Percentiles rank a stretch among this genome's conserved stretches.
phyloP scores from a whole-genome alignment of 2,888 invertebrate genomes.

The Psylliodes chrysocephalus region DNA sequence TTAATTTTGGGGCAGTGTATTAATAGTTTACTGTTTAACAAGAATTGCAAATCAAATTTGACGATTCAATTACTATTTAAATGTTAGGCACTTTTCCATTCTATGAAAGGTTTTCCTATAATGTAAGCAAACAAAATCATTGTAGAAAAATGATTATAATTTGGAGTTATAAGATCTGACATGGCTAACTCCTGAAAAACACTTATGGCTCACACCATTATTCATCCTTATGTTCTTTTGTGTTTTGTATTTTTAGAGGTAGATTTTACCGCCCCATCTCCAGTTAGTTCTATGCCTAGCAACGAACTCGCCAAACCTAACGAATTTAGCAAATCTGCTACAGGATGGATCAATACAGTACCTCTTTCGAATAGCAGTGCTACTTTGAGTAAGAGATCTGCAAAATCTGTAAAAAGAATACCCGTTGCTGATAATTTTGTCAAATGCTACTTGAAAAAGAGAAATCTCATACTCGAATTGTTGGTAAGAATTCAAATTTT shows the following conservation, averaged over 20 bases:
- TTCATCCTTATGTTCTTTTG: too few species aligned
- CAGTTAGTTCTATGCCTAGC: constrained; percentile 58
- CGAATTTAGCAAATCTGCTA: constrained; percentile 70
- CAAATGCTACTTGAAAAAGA: constrained; percentile 93
- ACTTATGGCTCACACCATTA: too few species aligned
- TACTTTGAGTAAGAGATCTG: constrained; percentile 78
- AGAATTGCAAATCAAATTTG: too few species aligned
- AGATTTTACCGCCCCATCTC: constrained; percentile 58
- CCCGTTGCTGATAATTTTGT: constrained; percentile 82
- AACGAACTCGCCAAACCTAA: constrained; percentile 63
- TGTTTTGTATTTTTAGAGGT: constrained; percentile 50
- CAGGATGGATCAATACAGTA: constrained; percentile 96
- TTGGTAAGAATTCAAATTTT: constrained; percentile 69
- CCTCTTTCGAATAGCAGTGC: constrained; percentile 75
- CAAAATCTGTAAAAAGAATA: constrained; percentile 73
- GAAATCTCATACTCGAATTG: constrained; percentile 92
- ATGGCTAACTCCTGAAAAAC: too few species aligned
- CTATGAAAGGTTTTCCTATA: too few species aligned
- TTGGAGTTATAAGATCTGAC: too few species aligned
- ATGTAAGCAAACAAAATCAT: too few species aligned
- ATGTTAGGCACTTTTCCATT: too few species aligned
- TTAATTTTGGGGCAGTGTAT: too few species aligned
- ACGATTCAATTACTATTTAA: too few species aligned
- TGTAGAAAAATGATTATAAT: too few species aligned
- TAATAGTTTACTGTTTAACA: too few species aligned